These are phyloP conservation scores for Gymnopithys bicolor DNA, from an alignment of 2,797 vertebrate species.

Conservation along the genomic window DNA sequence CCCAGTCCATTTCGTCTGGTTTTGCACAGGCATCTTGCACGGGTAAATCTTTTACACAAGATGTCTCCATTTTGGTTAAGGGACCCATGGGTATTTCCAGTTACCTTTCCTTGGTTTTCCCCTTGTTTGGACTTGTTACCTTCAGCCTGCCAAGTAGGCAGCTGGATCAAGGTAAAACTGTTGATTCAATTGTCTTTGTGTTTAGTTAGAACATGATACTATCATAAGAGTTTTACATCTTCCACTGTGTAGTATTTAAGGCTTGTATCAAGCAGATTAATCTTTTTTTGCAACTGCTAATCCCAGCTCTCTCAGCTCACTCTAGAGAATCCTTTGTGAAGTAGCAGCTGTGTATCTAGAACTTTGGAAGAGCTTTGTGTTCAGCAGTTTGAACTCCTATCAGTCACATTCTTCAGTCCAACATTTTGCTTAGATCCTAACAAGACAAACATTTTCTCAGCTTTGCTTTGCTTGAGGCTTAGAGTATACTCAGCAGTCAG, in stretches of 20 bases:
- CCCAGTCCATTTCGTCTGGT: neutral
- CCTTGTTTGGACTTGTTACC: neutral
- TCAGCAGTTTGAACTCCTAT: neutral
- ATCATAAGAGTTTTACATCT: rapidly evolving
- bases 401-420: neutral
- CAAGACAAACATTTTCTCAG: neutral
- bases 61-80: neutral
- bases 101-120: neutral
- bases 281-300: neutral
- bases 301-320: neutral
- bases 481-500: neutral
- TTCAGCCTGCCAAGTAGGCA: neutral
- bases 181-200: neutral
- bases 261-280: neutral
- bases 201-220: neutral
- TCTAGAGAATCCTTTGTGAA: neutral
- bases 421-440: neutral
- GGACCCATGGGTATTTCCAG: neutral
- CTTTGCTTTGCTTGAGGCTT: neutral
- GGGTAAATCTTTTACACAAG: neutral
- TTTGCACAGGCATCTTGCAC: neutral
- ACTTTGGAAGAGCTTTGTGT: neutral
- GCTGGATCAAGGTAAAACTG: neutral
- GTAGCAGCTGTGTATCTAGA: neutral
- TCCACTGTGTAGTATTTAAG: neutral